Conservation (phyloP, 2,888 invertebrate genomes). For the Eristalinus sepulchralis region DNA sequence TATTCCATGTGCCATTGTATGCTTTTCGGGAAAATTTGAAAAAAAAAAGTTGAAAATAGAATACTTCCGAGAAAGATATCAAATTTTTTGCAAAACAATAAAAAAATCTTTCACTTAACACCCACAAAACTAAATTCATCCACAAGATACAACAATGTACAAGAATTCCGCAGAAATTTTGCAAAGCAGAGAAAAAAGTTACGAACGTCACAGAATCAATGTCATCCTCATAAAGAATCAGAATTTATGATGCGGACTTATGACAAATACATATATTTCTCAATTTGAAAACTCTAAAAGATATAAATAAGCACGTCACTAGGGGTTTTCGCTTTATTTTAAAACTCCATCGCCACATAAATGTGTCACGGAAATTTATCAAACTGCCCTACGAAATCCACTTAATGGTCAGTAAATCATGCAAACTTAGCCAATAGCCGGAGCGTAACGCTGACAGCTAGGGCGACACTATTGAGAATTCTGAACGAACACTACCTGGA, state of each 20-base stretch:
- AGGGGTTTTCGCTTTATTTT: constrained; percentile 15
- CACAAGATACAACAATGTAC: background rate
- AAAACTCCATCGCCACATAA: constrained; percentile 33
- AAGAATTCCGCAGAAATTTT: background rate
- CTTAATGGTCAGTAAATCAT: constrained; percentile 58
- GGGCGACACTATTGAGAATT: background rate
- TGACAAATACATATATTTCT: constrained; percentile 8
- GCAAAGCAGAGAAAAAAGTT: background rate
- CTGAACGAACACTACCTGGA: constrained; percentile 51
- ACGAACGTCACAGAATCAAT: background rate
- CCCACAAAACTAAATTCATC: constrained; percentile 6
- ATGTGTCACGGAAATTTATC: constrained; percentile 38
- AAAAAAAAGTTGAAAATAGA: constrained; percentile 1
- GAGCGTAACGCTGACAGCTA: background rate
- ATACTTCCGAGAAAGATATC: constrained; percentile 4
- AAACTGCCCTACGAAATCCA: constrained; percentile 31
- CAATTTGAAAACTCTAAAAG: constrained; percentile 43
- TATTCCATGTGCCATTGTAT: constrained; percentile 59
- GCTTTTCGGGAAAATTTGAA: constrained; percentile 10
- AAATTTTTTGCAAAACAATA: background rate
- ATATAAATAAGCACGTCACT: constrained; percentile 37
- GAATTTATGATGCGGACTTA: constrained; percentile 21
- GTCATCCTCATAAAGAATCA: background rate
- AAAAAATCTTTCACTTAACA: constrained; percentile 26
- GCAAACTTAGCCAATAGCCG: constrained; percentile 45